Evolutionary conservation across 2,113 vertebrate species (phyloP), one percentile per base, ranked within the genome.

Genomic region (Melanostigma gelatinosum): DNA sequence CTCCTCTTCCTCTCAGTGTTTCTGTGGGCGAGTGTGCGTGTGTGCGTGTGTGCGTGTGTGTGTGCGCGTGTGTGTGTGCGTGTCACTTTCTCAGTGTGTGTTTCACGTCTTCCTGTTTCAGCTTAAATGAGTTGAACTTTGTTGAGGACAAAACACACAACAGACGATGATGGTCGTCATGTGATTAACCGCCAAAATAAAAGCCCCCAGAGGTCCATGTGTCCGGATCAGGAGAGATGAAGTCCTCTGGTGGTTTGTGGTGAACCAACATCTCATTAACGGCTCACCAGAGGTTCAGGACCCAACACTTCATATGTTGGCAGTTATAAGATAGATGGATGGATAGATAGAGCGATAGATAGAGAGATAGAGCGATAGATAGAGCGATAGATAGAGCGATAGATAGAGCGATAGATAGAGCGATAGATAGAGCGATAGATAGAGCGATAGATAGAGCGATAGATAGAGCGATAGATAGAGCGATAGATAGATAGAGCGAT

Each of bases 221-320:
- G 63, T 18, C 0, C 1, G n/a, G 34, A 34, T 42, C 0, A 48
- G 2, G 32, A 55, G 18, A 1, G 8, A 34, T 16, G 8, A 42
- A 55, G 63, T 75, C 13, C 11, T 8, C 12, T 34, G 57, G 60
- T 80, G 77, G 80, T 72, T 84, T 86, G 78, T 79, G 75, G 81
- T 77, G 38, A 89, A 86, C 72, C 72, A 0, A 54, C 68, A 58
- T 54, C 52, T 60, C 32, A 73, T 79, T 20, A 65, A 57, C 20
- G 2, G 32, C 50, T 22, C 15, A 42, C 13, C 46, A 48, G 46
- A 50, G 6, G 48, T 4, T 52, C 50, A 20, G 2, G 50, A 22
- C 18, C 22, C 18, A 50, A 20, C 48, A 20, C 18, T 3, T 52
- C 0, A 52, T 9, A 52, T 52, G 22, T 52, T 18, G 48, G 18